phyloP scores from a whole-genome alignment of 2,888 invertebrate species.

The Scrobipalpa atriplicella region DNA sequence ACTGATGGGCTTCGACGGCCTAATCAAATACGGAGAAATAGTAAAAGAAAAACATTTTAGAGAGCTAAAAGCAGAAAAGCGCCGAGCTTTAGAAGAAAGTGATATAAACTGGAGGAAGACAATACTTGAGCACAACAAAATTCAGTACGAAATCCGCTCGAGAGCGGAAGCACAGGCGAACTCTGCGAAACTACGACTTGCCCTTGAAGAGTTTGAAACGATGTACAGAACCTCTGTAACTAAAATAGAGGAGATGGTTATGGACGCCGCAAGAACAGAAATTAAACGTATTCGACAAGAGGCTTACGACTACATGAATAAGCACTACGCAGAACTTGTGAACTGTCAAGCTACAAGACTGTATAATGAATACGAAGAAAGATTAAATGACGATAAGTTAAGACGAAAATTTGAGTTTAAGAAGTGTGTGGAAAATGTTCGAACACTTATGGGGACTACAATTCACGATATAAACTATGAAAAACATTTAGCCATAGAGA shows the following conservation, averaged over 20 bases:
- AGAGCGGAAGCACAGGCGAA: conserved; percentile 48
- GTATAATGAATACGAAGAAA: conserved; percentile 56
- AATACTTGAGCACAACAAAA: conserved; percentile 43
- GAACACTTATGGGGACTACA: conserved; percentile 42
- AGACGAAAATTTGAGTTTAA: conserved; percentile 57
- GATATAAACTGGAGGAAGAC: conserved; percentile 58
- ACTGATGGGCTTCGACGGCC: conserved; percentile 58
- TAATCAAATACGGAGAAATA: conserved; percentile 51
- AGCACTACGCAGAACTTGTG: conserved; percentile 49
- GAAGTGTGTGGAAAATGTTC: conserved; percentile 46
- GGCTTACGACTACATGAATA: conserved; percentile 54
- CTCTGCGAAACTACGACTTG: conserved; percentile 52
- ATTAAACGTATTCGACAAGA: conserved; percentile 52
- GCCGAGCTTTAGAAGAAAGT: conserved; percentile 47
- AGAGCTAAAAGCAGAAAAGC: conserved; percentile 51
- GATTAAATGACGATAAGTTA: conserved; percentile 51
- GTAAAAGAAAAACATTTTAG: conserved; percentile 49
- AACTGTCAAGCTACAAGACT: conserved; percentile 60
- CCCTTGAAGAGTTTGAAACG: conserved; percentile 55
- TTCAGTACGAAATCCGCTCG: conserved; percentile 49
- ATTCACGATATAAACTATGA: conserved; percentile 67
- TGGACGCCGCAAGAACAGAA: conserved; percentile 55
- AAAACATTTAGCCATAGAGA: conserved; percentile 67
- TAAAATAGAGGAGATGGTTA: conserved; percentile 60
- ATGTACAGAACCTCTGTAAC: conserved; percentile 57